These are phyloP conservation scores for Sebastes schlegelii DNA, from an alignment of 2,113 vertebrate genomes.

Conservation along the genomic window DNA sequence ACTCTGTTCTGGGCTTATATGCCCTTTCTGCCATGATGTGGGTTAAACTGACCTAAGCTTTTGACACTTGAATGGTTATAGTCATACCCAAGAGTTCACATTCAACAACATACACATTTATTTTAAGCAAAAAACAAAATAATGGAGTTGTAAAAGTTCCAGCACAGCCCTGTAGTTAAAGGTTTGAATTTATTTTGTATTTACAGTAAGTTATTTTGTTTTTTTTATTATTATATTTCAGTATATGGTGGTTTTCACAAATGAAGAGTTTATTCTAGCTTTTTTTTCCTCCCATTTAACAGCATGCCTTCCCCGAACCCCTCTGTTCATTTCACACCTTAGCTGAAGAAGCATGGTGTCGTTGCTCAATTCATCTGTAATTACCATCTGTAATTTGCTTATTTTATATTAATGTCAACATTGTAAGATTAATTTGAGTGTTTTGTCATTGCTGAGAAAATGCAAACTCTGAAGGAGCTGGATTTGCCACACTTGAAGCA, in stretches of 20 bases:
- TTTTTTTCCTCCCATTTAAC: constrained; percentile 52
- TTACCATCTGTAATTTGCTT: constrained; percentile 76
- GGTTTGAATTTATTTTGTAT: constrained; percentile 75
- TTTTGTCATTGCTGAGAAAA: constrained; percentile 60
- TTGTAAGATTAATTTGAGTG: constrained; percentile 73
- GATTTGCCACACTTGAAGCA: constrained; percentile 53
- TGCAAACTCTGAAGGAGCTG: constrained; percentile 61
- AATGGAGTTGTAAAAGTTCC: constrained; percentile 72
- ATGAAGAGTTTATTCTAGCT: constrained; percentile 66
- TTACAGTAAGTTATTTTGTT: constrained; percentile 81
- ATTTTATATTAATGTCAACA: constrained; percentile 74
- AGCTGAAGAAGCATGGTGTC: constrained; percentile 69
- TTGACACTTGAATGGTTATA: constrained; percentile 70
- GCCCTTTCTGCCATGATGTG: constrained; percentile 56
- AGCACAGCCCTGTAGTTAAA: constrained; percentile 63
- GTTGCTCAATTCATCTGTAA: constrained; percentile 73
- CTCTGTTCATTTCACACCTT: constrained; percentile 66
- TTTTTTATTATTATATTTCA: constrained; percentile 50
- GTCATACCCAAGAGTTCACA: constrained; percentile 52
- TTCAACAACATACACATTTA: constrained; percentile 50
- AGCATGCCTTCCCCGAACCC: constrained; percentile 65
- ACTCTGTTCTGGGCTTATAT: constrained; percentile 23
- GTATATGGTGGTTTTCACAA: constrained; percentile 70
- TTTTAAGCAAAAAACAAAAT: constrained; percentile 57
- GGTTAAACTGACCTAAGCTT: constrained; percentile 47